These are phyloP conservation scores for Bostrychus sinensis DNA, from an alignment of 2,113 vertebrate species.

Conservation along the genomic window DNA sequence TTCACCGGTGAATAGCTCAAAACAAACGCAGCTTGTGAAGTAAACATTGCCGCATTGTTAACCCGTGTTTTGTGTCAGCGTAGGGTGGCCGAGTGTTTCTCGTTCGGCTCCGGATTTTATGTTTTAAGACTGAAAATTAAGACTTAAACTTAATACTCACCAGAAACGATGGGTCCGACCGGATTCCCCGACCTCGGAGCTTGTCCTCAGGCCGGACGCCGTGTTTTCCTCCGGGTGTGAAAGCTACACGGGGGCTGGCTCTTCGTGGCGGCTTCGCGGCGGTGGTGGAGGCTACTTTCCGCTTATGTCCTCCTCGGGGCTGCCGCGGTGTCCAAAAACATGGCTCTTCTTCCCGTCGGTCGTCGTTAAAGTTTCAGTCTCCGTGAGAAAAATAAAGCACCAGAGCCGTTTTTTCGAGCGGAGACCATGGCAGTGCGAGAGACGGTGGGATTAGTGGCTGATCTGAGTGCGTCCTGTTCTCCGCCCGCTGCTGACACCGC, in stretches of 20 bases:
- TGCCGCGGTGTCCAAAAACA: constrained; percentile 26
- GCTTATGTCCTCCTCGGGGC: constrained; percentile 53
- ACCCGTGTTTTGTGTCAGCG: constrained; percentile 17
- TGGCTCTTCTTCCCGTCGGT: constrained; percentile 16
- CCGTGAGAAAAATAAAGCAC: constrained; percentile 12
- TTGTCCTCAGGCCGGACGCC: constrained; percentile 77
- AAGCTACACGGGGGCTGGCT: constrained; percentile 19
- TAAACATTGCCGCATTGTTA: constrained; percentile 51
- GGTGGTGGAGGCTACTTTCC: constrained; percentile 45
- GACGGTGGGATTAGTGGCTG: constrained; percentile 46
- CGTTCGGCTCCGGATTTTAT: background rate
- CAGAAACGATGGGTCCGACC: constrained; percentile 75
- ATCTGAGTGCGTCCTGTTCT: constrained; percentile 40
- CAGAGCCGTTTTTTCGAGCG: constrained; percentile 13
- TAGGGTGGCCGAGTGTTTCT: background rate
- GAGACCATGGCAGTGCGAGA: constrained; percentile 45
- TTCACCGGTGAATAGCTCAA: constrained; percentile 30
- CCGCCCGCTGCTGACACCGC: constrained; percentile 47
- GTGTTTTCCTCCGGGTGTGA: constrained; percentile 66
- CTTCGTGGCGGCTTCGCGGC: constrained; percentile 55
- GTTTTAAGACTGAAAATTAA: background rate
- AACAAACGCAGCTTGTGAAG: constrained; percentile 24
- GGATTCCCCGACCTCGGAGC: constrained; percentile 77
- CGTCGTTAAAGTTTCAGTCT: constrained; percentile 45
- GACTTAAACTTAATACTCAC: constrained; percentile 33